These are phyloP conservation scores for Perognathus longimembris DNA, from an alignment of 2,113 vertebrate species.

Conservation along the genomic window DNA sequence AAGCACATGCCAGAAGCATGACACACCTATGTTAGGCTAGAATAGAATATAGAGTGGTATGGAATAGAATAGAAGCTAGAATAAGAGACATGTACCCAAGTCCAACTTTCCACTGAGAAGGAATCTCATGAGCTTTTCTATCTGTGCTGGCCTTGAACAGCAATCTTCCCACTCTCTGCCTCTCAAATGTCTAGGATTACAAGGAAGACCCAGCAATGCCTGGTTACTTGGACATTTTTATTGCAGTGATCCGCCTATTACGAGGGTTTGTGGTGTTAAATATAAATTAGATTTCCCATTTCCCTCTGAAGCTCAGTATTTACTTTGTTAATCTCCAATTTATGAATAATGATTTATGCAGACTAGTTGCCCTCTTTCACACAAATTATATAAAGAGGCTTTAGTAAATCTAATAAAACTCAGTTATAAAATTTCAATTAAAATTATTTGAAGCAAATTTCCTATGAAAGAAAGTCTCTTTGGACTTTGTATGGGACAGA, in stretches of 20 bases:
- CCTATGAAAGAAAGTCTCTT: background rate
- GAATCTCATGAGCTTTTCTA: too few relatives aligned
- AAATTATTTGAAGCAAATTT: background rate
- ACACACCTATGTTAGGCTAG: too few relatives aligned
- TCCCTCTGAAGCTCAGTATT: background rate
- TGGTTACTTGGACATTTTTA: background rate
- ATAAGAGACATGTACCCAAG: too few relatives aligned
- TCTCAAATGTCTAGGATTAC: too few relatives aligned
- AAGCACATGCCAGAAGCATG: too few relatives aligned
- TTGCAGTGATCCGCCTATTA: background rate
- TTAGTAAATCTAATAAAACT: background rate
- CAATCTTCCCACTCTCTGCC: too few relatives aligned
- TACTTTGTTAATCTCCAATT: background rate
- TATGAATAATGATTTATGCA: background rate
- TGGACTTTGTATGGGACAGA: background rate
- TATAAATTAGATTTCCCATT: slow-evolving; percentile 13
- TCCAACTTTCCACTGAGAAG: too few relatives aligned
- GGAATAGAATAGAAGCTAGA: too few relatives aligned
- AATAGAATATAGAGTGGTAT: too few relatives aligned
- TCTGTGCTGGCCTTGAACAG: too few relatives aligned
- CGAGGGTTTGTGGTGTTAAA: background rate
- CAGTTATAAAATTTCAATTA: background rate
- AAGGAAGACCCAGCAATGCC: too few relatives aligned
- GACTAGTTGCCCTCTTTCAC: background rate
- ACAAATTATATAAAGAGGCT: background rate